Conservation (phyloP, 2,888 invertebrate species). For the Dicycla oo region DNA sequence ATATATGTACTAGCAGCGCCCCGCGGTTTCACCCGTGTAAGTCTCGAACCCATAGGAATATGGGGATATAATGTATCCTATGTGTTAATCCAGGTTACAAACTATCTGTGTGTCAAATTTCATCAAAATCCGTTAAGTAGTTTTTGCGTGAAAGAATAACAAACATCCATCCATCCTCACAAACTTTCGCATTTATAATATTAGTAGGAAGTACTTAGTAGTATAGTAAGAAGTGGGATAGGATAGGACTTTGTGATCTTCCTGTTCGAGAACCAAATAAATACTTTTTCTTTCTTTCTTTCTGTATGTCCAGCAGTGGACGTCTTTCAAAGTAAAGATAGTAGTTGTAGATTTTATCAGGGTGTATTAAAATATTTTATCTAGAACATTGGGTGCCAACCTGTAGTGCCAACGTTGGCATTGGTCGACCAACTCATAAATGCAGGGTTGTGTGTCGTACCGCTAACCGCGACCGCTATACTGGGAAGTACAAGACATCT, state of each 20-base stretch:
- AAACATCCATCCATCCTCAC: too few species aligned
- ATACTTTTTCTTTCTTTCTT: neutral
- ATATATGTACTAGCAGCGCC: too few species aligned
- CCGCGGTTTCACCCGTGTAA: too few species aligned
- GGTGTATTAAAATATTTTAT: neutral
- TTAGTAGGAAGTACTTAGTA: too few species aligned
- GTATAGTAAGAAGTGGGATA: too few species aligned
- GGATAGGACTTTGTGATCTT: neutral
- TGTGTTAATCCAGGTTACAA: too few species aligned
- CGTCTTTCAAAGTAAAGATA: neutral
- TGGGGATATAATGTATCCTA: too few species aligned
- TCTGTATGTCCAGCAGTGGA: neutral
- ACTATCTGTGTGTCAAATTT: too few species aligned
- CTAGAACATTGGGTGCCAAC: conserved; percentile 1
- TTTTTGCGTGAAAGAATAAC: too few species aligned
- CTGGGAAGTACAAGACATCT: conserved; percentile 39
- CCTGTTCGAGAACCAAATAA: neutral
- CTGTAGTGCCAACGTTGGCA: conserved; percentile 7
- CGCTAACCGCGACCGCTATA: conserved; percentile 28
- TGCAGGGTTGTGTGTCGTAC: conserved; percentile 21
- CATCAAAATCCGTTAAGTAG: too few species aligned
- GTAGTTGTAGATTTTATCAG: neutral
- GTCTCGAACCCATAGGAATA: too few species aligned
- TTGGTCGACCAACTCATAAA: neutral
- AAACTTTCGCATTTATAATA: too few species aligned